A percentile compares a stretch with the other conserved stretches of the same genome.
Conservation (phyloP, 2,888 invertebrate genomes). For the Morpho helenor region DNA sequence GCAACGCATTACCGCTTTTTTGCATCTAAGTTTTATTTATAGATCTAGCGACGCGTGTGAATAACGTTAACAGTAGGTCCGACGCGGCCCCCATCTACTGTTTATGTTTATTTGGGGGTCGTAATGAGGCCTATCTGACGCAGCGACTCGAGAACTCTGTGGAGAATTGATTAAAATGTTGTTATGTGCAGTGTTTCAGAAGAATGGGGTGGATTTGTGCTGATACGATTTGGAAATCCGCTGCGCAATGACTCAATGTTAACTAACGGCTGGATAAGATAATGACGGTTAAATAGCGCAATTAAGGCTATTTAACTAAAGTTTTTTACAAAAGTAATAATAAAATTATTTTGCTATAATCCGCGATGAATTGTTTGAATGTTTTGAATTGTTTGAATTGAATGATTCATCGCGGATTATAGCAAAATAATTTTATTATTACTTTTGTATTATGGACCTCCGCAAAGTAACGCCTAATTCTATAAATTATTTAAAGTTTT, state of each 20-base stretch:
- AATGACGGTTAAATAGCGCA: too few species aligned
- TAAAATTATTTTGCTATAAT: too few species aligned
- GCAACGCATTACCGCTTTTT: constrained; percentile 45
- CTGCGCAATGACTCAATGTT: constrained; percentile 40
- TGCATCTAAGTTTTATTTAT: constrained; percentile 64
- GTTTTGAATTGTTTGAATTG: too few species aligned
- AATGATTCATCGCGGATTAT: too few species aligned
- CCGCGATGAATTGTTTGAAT: too few species aligned
- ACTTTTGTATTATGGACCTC: too few species aligned
- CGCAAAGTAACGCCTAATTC: too few species aligned
- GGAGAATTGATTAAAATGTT: constrained; percentile 78
- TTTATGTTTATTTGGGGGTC: constrained; percentile 77
- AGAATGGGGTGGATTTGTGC: constrained; percentile 59
- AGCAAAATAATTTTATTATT: too few species aligned
- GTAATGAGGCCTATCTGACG: constrained; percentile 74
- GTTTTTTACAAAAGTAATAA: too few species aligned
- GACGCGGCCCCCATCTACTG: constrained; percentile 67
- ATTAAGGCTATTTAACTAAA: too few species aligned
- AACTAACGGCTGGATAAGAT: too few species aligned
- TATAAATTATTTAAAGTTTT: too few species aligned
- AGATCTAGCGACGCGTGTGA: constrained; percentile 74
- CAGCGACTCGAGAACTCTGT: constrained; percentile 77
- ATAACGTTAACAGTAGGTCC: constrained; percentile 74
- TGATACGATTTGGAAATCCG: constrained; percentile 55
- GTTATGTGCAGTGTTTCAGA: constrained; percentile 72